phyloP scores from a whole-genome alignment of 1,140 invertebrate species.

The Leptopilina clavipes region DNA sequence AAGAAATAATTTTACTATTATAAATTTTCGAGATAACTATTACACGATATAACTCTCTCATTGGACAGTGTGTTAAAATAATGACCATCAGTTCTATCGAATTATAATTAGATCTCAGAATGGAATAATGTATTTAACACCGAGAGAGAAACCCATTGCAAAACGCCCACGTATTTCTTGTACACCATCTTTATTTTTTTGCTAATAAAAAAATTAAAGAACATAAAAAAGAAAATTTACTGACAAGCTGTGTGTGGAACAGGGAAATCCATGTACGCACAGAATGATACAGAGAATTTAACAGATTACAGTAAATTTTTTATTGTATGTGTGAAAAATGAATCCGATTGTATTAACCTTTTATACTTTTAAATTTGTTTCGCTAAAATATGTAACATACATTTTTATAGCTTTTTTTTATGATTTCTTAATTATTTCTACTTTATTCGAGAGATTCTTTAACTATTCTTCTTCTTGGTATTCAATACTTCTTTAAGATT shows the following conservation, averaged over 20 bases:
- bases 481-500: too few species aligned
- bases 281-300: too few species aligned
- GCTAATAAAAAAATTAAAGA: neutral
- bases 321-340: too few species aligned
- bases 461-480: too few species aligned
- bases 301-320: too few species aligned
- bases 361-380: too few species aligned
- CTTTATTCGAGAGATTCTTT: too few species aligned
- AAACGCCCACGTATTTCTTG: conserved; percentile 24
- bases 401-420: too few species aligned
- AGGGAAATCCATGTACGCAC: too few species aligned
- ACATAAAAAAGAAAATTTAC: neutral
- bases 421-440: too few species aligned
- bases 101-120: conserved; percentile 28
- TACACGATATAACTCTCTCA: conserved; percentile 20
- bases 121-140: conserved; percentile 18
- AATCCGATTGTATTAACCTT: too few species aligned
- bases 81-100: conserved; percentile 17
- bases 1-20: conserved; percentile 8
- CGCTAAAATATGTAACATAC: too few species aligned
- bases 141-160: neutral
- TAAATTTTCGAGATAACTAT: conserved; percentile 6
- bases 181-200: neutral
- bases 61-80: conserved; percentile 4
- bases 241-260: neutral